Evolutionary conservation across 2,113 vertebrate species (phyloP).

Genomic region (Gracilinanus agilis): DNA sequence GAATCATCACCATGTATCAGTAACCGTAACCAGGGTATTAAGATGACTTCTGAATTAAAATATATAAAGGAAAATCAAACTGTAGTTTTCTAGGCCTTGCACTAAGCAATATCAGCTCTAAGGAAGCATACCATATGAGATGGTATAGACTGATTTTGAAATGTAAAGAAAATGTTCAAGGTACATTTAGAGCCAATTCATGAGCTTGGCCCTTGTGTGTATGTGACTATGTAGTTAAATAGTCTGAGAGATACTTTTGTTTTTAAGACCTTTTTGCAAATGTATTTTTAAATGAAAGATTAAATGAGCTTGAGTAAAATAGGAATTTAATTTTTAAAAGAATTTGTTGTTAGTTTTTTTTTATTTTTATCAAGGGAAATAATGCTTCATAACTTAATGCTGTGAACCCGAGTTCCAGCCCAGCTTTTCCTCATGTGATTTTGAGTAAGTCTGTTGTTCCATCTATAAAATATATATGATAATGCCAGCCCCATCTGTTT

Average conservation of each 20-base stretch:
- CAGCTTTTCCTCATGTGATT: constrained; percentile 27
- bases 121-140: not conserved
- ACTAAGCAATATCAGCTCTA: not conserved
- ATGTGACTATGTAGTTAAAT: not conserved
- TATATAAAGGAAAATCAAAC: constrained; percentile 34
- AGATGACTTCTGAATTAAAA: constrained; percentile 51
- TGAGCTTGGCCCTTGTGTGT: not conserved
- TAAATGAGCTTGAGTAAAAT: constrained; percentile 15
- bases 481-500: constrained; percentile 21
- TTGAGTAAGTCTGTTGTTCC: constrained; percentile 43
- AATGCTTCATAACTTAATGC: not conserved
- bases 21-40: constrained; percentile 50
- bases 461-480: constrained; percentile 13
- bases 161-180: constrained; percentile 21
- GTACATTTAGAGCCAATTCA: not conserved
- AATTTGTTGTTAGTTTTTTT: not conserved
- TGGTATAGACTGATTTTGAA: constrained; percentile 26
- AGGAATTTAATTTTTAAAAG: constrained; percentile 46
- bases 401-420: constrained; percentile 7
- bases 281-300: constrained; percentile 10
- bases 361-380: constrained; percentile 27
- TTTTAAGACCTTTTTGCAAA: constrained; percentile 4
- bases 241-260: constrained; percentile 16
- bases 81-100: not conserved
- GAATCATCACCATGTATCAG: constrained; percentile 38